Evolutionary conservation across 1,140 invertebrate species (phyloP).

Genomic region (Danaus plexippus): DNA sequence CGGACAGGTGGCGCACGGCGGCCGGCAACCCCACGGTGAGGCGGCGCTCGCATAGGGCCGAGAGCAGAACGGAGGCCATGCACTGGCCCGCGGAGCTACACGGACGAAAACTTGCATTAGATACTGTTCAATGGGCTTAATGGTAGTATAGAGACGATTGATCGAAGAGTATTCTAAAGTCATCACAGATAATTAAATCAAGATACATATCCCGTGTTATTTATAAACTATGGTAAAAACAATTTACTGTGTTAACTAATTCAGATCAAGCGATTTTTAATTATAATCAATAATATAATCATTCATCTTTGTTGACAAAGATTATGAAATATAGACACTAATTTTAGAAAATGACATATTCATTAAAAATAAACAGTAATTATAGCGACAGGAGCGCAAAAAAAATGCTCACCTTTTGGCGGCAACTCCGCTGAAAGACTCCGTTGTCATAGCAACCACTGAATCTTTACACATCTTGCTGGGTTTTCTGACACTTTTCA

Average conservation of each 20-base stretch:
- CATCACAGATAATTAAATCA: too few relatives aligned
- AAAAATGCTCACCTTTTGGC: slow-evolving; percentile 50
- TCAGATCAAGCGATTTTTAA: neutral
- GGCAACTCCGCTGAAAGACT: slow-evolving; percentile 55
- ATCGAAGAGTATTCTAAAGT: too few relatives aligned
- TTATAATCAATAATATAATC: neutral
- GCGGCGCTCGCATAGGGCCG: slow-evolving; percentile 73
- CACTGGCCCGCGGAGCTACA: slow-evolving; percentile 49
- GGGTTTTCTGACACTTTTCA: slow-evolving; percentile 49
- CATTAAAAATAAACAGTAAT: slow-evolving; percentile 1
- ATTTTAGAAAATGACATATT: neutral
- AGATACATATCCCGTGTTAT: neutral
- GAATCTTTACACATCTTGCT: slow-evolving; percentile 60
- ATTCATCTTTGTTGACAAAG: too few relatives aligned
- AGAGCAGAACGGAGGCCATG: slow-evolving; percentile 72
- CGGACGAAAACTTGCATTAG: too few relatives aligned
- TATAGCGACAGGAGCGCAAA: too few relatives aligned
- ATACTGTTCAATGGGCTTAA: too few relatives aligned
- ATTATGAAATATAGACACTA: neutral
- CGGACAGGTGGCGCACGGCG: slow-evolving; percentile 74
- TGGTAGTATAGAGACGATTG: too few relatives aligned
- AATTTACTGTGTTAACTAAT: neutral
- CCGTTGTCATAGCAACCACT: slow-evolving; percentile 55
- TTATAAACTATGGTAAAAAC: slow-evolving; percentile 3
- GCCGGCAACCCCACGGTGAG: slow-evolving; percentile 75